Evolutionary conservation across 2,113 vertebrate species (phyloP).

Genomic region (Coregonus clupeaformis): DNA sequence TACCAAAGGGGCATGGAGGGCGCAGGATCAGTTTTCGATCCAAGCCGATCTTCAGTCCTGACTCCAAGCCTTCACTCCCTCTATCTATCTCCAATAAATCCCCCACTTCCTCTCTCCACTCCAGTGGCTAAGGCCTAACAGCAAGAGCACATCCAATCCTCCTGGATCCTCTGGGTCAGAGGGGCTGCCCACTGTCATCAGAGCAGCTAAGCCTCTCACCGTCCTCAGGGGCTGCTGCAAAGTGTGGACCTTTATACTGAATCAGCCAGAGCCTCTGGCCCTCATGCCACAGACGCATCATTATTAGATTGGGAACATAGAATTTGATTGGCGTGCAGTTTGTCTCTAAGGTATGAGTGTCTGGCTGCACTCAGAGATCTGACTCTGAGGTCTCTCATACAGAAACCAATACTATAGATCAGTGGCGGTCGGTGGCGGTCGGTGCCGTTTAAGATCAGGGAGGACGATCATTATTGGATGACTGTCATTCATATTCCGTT

Average conservation of each 20-base stretch:
- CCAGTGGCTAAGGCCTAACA: constrained; percentile 26
- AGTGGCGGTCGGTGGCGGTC: no score
- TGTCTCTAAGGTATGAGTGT: background rate
- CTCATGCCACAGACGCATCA: background rate
- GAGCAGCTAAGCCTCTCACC: constrained; percentile 15
- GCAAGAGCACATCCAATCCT: constrained; percentile 19
- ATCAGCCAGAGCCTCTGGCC: background rate
- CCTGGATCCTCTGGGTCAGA: constrained; percentile 22
- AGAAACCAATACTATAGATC: background rate
- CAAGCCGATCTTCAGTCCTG: constrained; percentile 31
- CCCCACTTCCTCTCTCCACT: constrained; percentile 16
- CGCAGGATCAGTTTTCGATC: constrained; percentile 32
- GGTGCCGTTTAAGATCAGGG: no score
- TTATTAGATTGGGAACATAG: background rate
- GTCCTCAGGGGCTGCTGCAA: background rate
- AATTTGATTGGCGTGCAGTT: constrained; percentile 4
- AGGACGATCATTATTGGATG: no score
- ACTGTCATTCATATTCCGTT: no score
- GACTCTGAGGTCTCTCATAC: background rate
- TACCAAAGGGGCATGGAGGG: constrained; percentile 16
- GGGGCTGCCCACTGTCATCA: constrained; percentile 10
- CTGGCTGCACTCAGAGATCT: background rate
- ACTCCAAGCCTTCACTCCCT: constrained; percentile 27
- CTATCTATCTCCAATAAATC: constrained; percentile 2
- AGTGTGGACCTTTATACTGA: background rate